Base-by-base conservation (phyloP, 2,888 invertebrate species). In the Acheta domesticus region DNA sequence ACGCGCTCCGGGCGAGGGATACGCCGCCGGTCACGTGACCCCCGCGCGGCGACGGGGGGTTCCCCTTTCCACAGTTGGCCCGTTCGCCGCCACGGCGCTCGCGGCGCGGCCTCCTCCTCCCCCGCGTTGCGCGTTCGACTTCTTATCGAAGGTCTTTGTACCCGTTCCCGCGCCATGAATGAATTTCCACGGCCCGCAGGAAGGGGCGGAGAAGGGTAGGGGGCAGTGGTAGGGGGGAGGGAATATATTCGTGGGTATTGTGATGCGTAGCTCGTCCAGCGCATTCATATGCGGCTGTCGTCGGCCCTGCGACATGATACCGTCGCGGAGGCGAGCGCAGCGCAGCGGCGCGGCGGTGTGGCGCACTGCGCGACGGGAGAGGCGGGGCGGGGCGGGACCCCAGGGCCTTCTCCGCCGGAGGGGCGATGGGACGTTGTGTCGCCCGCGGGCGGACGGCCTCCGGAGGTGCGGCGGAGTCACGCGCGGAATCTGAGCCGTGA, bases 201-300 rank as follows among this genome's bases (percentile, higher is more conserved):
- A 36, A 5, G 36, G 36, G 36, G 36, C 36, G 36, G 36, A 8
- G 8, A 36, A 8, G 8, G 36, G 36, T 8, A 5, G 36, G 36
- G 36, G 36, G 36, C 1, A 36, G 36, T 5, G 36, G 8, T 3
- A 5, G 36, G 8, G 36, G 36, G 36, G 8, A 36, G n/a, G 16
- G 62, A 62, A 62, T 62, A 62, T 62, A 62, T 62, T 62, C 62
- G 62, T 8, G 62, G n/a, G 62, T 62, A 62, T 62, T 62, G 62
- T 62, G 62, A 62, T 62, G 62, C 62, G 62, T 19, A n/a, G 16
- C n/a, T 14, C 62, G 62, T 62, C 14, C 14, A 1, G n/a, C n/a
- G n/a, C 62, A 62, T 62, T 62, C 62, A 62, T 62, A 62, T 62
- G 62, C 62, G 62, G n/a, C 62, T 62, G 62, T 62, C 62, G 62